Percentiles rank a stretch among this genome's conserved stretches.
These are phyloP conservation scores for Blennius ocellaris DNA, from an alignment of 2,113 vertebrate genomes.

Conservation along the genomic window DNA sequence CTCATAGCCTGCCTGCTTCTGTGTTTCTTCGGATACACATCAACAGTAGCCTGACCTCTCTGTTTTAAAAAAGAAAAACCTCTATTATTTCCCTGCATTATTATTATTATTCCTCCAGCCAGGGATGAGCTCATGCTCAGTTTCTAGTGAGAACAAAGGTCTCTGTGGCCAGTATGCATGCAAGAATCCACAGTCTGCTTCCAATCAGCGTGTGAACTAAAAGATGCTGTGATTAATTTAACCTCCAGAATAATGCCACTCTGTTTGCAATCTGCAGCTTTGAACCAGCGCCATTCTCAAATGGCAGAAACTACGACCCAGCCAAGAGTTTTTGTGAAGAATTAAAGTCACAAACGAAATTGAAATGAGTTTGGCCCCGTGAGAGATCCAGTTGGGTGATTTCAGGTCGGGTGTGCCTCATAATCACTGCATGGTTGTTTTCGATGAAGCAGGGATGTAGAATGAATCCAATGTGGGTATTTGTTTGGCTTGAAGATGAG, in stretches of 20 bases:
- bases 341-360: background rate
- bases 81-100: background rate
- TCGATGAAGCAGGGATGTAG: conserved; percentile 18
- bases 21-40: conserved; percentile 14
- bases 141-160: conserved; percentile 27
- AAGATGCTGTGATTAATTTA: conserved; percentile 25
- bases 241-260: background rate
- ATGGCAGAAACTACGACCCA: conserved; percentile 19
- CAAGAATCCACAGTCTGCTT: conserved; percentile 37
- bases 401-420: conserved; percentile 11
- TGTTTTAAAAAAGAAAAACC: conserved; percentile 29
- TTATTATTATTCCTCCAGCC: conserved; percentile 38
- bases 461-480: conserved; percentile 23
- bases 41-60: conserved; percentile 47
- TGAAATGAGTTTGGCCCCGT: background rate
- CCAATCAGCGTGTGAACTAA: conserved; percentile 15
- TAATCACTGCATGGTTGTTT: background rate
- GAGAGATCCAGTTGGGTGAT: background rate
- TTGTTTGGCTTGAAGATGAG: background rate
- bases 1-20: background rate
- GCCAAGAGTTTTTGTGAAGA: background rate
- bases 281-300: conserved; percentile 2
- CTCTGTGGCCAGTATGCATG: conserved; percentile 14
- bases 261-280: background rate
- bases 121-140: conserved; percentile 71